Evolutionary conservation across 1,140 invertebrate species (phyloP), one percentile per base, ranked within the genome.

Genomic region (Holcopasites calliopsidis): DNA sequence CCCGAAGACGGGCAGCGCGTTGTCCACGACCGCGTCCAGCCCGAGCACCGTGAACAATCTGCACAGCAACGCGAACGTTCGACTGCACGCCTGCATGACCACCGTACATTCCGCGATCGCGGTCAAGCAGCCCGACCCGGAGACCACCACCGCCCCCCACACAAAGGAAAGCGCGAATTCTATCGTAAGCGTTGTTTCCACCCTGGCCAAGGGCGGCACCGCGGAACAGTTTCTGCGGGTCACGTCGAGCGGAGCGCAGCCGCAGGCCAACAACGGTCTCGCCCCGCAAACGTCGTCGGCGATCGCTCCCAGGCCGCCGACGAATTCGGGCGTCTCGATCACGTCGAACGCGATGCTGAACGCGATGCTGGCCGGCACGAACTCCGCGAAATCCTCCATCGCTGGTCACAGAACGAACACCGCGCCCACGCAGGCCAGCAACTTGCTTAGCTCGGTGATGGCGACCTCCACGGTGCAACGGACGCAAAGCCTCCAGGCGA

Each of bases 311-410:
- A 79, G 81, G 47, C 61, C 65, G 18, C 47, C 65, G 28, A 69
- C 77, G 0, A 88, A 83, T 69, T 79, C 82, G 0, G 85, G 86
- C 0, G 88, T 91, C 44, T 90, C 91, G 0, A 90, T 91, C 10
- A 90, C 90, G 0, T 91, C 90, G 0, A 92, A 92, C 28, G 89
- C 89, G 0, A 92, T 92, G 89, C 60, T 92, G 11, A 92, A 91
- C 76, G 90, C 91, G 0, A 92, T 92, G 90, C 65, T 92, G 1
- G 89, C 90, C 1, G 87, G 87, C 4, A 88, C 88, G 8, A 86
- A 82, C 33, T 88, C 88, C 0, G 86, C 87, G 0, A 92, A 91
- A 60, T 76, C 90, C 0, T 87, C 88, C 8, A 88, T 90, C 3
- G 89, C 90, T 35, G 80, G 89, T 4, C 76, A 80, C 42, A 76